Conservation (phyloP, 2,113 vertebrate genomes). For the Campylomormyrus tamandua region DNA sequence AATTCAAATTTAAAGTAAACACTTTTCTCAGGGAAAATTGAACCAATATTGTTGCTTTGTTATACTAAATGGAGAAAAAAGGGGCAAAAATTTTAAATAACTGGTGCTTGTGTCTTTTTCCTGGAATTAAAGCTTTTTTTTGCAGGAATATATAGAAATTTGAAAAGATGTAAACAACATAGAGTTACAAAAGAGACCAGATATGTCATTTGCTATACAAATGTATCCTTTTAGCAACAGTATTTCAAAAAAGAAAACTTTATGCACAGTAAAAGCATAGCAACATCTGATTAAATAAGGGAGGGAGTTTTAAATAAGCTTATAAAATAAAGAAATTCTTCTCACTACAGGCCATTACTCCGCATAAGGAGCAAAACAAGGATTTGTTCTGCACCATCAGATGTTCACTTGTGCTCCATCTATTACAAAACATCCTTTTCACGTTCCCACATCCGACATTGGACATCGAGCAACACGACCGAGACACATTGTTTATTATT, state of each 20-base stretch:
- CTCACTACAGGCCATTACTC: background rate
- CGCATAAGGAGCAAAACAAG: background rate
- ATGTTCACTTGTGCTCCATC: background rate
- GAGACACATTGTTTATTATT: background rate
- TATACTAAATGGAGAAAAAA: background rate
- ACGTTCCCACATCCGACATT: background rate
- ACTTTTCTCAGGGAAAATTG: background rate
- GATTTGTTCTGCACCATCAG: background rate
- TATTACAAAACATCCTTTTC: background rate
- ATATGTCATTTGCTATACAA: background rate
- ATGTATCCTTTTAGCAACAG: background rate
- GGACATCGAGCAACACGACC: background rate
- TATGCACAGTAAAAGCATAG: background rate
- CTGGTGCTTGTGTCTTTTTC: background rate
- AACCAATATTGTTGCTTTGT: background rate
- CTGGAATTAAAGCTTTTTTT: background rate
- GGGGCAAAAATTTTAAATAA: background rate
- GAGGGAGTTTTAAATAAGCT: background rate
- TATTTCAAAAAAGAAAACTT: background rate
- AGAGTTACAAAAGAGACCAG: background rate
- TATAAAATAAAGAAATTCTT: background rate
- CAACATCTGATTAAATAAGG: background rate
- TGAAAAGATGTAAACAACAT: background rate
- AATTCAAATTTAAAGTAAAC: background rate
- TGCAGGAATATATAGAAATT: background rate